Base-by-base conservation (phyloP, 2,797 vertebrate genomes). In the Oceanodroma leucorhoa region DNA sequence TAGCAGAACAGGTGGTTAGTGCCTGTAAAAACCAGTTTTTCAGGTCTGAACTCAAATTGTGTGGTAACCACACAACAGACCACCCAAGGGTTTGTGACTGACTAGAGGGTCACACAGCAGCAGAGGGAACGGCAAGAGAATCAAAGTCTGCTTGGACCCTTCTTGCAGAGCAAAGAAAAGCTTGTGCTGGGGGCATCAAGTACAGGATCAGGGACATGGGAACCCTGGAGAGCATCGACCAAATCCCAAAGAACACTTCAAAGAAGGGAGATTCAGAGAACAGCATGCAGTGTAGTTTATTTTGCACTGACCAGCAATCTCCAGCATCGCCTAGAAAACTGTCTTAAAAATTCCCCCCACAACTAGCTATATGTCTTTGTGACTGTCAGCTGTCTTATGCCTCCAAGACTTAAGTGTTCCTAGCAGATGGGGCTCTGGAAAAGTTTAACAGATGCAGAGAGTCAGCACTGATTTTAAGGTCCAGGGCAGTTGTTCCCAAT, bases 11-110 rank as follows among this genome's bases (percentile, higher is more conserved):
- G 83, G 80, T 62, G 75, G 48, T 24, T 85, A 50, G 29, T 48
- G 70, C 77, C 48, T 45, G 36, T 23, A 60, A 82, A 89, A 96
- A 97, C 90, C 92, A 92, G 94, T 95, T 95, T 94, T 97, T 95
- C 95, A 92, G 73, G 94, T 95, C 90, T 95, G 92, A 89, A 87
- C 73, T 95, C 50, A 69, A 51, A 69, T 11, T 82, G 73, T 34
- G 8, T 5, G 66, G 93, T 96, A 95, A 96, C 92, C 70, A 73
- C 0, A 50, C 94, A 97, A 96, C 94, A 94, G 96, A 81, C 95
- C 95, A 97, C 93, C 96, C 71, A 51, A 61, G 50, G 85, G 83
- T 72, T 90, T 84, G 77, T 0, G 1, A 8, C 41, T 29, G 54
- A 66, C 24, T 73, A 76, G 79, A 36, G 83, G 30, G 60, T 87